Evolutionary conservation across 1,140 invertebrate species (phyloP).

Genomic region (Leptestheria dahalacensis): DNA sequence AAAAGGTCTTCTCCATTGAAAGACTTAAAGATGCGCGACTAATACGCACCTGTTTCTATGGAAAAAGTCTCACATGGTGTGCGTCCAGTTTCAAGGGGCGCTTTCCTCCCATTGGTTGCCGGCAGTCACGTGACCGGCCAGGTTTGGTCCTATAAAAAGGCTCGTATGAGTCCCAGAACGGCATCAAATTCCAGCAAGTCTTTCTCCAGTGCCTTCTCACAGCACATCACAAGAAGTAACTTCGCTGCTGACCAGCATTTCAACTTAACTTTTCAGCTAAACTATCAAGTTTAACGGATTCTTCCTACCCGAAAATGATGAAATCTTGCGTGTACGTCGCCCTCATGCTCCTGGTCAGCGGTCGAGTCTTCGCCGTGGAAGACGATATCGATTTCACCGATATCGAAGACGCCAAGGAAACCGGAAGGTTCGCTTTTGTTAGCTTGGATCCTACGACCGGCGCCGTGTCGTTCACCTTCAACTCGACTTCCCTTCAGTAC

Average conservation of each 20-base stretch:
- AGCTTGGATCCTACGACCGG: conserved; percentile 8
- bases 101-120: too few relatives aligned
- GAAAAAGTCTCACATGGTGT: too few relatives aligned
- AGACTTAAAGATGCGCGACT: too few relatives aligned
- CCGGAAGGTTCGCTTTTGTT: conserved; percentile 14
- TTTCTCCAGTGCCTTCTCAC: neutral
- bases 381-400: neutral
- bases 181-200: conserved; percentile 1
- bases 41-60: too few relatives aligned
- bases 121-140: conserved; percentile 1
- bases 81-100: too few relatives aligned
- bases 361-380: neutral
- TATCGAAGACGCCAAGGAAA: neutral
- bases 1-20: too few relatives aligned
- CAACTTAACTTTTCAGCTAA: too few relatives aligned
- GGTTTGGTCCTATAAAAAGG: conserved; percentile 5
- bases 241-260: neutral
- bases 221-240: too few relatives aligned
- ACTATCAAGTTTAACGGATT: too few relatives aligned
- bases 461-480: conserved; percentile 13
- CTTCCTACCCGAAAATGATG: too few relatives aligned
- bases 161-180: neutral
- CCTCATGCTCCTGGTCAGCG: neutral
- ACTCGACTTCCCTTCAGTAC: conserved; percentile 15
- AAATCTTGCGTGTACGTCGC: neutral